phyloP scores from a whole-genome alignment of 1,140 invertebrate genomes.

The Pseudomyrmex flavicornis region DNA sequence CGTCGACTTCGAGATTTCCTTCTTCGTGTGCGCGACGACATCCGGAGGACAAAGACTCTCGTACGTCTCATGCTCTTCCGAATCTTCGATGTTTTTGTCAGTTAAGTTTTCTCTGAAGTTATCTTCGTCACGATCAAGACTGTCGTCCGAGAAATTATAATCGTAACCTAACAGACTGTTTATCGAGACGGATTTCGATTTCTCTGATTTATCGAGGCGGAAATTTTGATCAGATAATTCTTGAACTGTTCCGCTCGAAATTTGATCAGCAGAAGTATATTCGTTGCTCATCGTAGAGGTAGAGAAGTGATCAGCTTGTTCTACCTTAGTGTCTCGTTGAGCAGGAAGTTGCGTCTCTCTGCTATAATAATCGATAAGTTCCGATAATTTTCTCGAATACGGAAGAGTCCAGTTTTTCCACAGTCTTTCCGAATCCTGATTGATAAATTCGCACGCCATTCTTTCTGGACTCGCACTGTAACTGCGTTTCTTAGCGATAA shows the following conservation, averaged over 20 bases:
- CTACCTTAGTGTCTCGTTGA: neutral
- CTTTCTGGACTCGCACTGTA: conserved; percentile 1
- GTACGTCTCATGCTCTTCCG: neutral
- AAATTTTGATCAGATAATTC: neutral
- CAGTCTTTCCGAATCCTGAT: conserved; percentile 48
- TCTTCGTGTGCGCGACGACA: conserved; percentile 77
- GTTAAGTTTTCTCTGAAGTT: neutral
- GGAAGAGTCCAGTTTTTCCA: conserved; percentile 37
- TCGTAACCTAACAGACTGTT: conserved; percentile 41
- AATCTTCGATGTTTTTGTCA: neutral
- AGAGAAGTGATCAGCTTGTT: neutral
- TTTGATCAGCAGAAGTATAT: neutral
- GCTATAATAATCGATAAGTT: neutral
- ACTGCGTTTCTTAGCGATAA: conserved; percentile 55
- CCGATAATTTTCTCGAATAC: neutral
- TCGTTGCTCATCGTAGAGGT: conserved; percentile 9
- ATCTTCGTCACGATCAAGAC: conserved; percentile 73
- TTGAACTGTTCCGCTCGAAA: neutral
- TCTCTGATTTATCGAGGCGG: neutral
- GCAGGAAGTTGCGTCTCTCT: neutral
- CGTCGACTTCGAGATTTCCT: conserved; percentile 34
- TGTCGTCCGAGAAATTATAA: conserved; percentile 77
- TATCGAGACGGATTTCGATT: neutral
- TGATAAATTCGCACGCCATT: neutral
- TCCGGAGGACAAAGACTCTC: conserved; percentile 75